Evolutionary conservation across 2,888 invertebrate genomes (phyloP), one percentile per base, ranked within the genome.

Genomic region (Microctonus aethiopoides): DNA sequence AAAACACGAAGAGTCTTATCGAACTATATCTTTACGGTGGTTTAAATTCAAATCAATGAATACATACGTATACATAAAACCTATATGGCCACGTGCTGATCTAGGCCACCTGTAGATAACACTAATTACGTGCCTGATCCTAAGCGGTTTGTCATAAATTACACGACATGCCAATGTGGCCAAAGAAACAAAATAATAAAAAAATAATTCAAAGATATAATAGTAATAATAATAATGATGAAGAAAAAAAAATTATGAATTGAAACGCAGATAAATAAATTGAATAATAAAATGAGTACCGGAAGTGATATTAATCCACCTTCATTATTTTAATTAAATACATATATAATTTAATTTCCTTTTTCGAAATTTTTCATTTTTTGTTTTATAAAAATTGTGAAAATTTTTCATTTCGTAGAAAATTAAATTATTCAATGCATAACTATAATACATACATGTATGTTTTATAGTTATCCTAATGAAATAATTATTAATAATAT

Each of bases 51-150:
- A 64, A 46, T 64, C 16, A n/a, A 51, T 34, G 20, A 46, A 70
- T 56, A 39, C 7, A 29, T 29, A 29, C 7, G 7, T 29, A 29
- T 29, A 29, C 7, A 29, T 29, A 29, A 29, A 5, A 29, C 29
- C 4, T 29, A 29, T 5, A 29, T 61, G 52, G 67, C 67, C 68
- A 70, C 72, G 74, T 60, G 72, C 72, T 69, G 73, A 76, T 76
- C 68, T 72, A 71, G 74, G 73, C 72, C 73, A 66, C 64, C 64
- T 64, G 69, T 60, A 68, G 72, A 76, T 76, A 72, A 72, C 71
- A 71, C 76, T 73, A 75, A 76, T 76, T 76, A 75, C 70, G 46
- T 46, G 73, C 67, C 51, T 16, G 54, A 41, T 73, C 62, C 61
- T 46, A 39, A 57, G 62, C 41, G 66, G 65, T 67, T 68, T 70